Evolutionary conservation across 1,140 invertebrate species (phyloP).

Genomic region (Drosophila arawakana): DNA sequence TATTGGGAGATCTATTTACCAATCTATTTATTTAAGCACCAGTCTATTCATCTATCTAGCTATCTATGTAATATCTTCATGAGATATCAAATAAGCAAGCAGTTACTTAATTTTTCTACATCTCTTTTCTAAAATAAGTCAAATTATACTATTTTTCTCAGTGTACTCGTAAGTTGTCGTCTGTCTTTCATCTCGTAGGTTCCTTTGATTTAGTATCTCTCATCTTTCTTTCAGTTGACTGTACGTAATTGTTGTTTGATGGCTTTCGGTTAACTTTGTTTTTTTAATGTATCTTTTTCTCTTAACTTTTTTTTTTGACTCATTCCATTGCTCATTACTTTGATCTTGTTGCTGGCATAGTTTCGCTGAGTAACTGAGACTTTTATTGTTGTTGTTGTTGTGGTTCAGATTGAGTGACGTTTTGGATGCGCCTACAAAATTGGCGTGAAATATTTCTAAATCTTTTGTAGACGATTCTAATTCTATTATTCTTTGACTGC

Average conservation of each 20-base stretch:
- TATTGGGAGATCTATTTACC: no score
- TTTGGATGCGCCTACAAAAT: slow-evolving; percentile 59
- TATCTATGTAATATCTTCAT: no score
- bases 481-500: slow-evolving; percentile 64
- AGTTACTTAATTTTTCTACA: no score
- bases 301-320: slow-evolving; percentile 22
- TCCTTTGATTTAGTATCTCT: slow-evolving; percentile 14
- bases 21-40: no score
- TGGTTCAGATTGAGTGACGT: slow-evolving; percentile 41
- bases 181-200: not conserved
- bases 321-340: slow-evolving; percentile 47
- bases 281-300: not conserved
- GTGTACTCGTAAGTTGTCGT: slow-evolving; percentile 11
- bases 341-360: slow-evolving; percentile 56
- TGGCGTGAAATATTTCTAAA: slow-evolving; percentile 72
- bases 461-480: slow-evolving; percentile 31
- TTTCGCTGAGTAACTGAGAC: slow-evolving; percentile 37
- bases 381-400: slow-evolving; percentile 12
- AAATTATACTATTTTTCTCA: not conserved
- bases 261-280: slow-evolving; percentile 38
- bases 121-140: no score
- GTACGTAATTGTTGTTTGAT: slow-evolving; percentile 46
- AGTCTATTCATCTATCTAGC: no score
- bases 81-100: no score
- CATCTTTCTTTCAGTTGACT: slow-evolving; percentile 36